Percentiles rank a stretch among this genome's conserved stretches.
These are phyloP conservation scores for Plotosus lineatus DNA, from an alignment of 2,113 vertebrate species.

Conservation along the genomic window DNA sequence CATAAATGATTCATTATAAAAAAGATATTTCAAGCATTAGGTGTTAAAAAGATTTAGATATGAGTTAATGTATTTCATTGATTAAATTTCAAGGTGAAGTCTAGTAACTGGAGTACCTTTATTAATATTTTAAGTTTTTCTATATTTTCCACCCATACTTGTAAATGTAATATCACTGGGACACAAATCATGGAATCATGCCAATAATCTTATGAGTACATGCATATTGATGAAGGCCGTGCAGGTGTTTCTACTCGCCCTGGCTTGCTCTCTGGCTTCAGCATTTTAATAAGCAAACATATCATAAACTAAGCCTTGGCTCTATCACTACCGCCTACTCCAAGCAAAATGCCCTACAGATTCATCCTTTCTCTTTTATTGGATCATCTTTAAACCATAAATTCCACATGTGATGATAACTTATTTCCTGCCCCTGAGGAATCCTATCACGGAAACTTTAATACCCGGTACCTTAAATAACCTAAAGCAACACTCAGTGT, in stretches of 20 bases:
- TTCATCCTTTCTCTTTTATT: constrained; percentile 23
- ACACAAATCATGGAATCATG: not conserved
- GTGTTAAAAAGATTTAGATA: not conserved
- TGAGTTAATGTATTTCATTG: not conserved
- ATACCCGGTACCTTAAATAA: constrained; percentile 1
- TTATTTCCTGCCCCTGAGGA: not conserved
- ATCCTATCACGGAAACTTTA: not conserved
- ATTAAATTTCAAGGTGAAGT: not conserved
- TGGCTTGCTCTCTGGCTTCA: constrained; percentile 30
- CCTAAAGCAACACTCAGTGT: constrained; percentile 3
- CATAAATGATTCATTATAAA: not conserved
- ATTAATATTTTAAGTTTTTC: not conserved
- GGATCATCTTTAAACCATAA: constrained; percentile 32
- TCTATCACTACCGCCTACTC: constrained; percentile 12
- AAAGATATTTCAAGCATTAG: not conserved
- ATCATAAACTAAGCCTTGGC: constrained; percentile 43
- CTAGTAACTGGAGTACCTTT: not conserved
- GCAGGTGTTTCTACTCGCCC: constrained; percentile 28
- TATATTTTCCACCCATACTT: not conserved
- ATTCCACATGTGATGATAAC: constrained; percentile 14
- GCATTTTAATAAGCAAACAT: constrained; percentile 19
- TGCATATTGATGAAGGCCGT: constrained; percentile 37
- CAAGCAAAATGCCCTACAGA: not conserved
- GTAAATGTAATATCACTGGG: not conserved
- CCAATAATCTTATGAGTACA: constrained; percentile 23